A percentile compares a stretch with the other conserved stretches of the same genome.
Evolutionary conservation across 2,888 invertebrate species (phyloP).

Genomic region (Epistrophe eligans): DNA sequence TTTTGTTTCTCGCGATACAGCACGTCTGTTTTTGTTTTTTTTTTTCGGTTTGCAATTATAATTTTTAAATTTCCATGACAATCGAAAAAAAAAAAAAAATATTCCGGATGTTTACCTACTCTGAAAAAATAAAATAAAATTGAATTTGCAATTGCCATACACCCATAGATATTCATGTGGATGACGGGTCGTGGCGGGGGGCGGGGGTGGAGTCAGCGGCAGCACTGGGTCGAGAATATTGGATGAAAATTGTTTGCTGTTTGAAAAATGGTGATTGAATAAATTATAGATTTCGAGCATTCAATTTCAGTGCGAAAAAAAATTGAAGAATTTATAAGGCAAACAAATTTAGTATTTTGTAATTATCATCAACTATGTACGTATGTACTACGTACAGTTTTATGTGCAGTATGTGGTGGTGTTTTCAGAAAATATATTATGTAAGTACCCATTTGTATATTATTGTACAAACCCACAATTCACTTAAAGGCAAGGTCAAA

Average conservation of each 20-base stretch:
- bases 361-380: background rate
- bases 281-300: slow-evolving; percentile 3
- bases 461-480: background rate
- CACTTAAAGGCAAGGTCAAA: no score
- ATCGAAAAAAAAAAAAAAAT: slow-evolving; percentile 36
- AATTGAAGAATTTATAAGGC: background rate
- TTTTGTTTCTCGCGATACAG: background rate
- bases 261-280: slow-evolving; percentile 18
- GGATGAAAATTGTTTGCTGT: background rate
- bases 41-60: slow-evolving; percentile 3
- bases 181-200: background rate
- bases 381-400: background rate
- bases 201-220: no score
- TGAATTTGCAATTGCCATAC: slow-evolving; percentile 1
- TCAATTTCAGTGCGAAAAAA: background rate
- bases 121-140: background rate
- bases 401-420: background rate
- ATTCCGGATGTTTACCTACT: slow-evolving; percentile 21
- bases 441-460: background rate
- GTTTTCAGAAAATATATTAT: background rate
- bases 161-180: background rate
- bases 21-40: background rate
- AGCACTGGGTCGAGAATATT: background rate
- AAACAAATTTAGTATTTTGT: background rate
- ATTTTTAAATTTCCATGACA: slow-evolving; percentile 41